phyloP scores from a whole-genome alignment of 2,113 vertebrate genomes.

The Dicrurus megarhynchus region DNA sequence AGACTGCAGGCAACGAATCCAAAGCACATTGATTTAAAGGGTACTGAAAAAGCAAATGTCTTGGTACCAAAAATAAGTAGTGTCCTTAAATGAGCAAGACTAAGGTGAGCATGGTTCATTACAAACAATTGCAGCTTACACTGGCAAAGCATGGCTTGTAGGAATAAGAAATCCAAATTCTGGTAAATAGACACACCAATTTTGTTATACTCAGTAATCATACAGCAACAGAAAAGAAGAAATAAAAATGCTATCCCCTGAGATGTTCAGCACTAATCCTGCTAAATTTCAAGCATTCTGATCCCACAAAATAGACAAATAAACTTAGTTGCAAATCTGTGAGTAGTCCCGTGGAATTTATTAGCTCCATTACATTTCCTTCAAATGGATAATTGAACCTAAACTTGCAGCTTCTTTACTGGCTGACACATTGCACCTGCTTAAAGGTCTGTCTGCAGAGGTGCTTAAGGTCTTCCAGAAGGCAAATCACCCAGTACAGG shows the following conservation, averaged over 20 bases:
- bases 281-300: background rate
- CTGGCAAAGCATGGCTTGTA: background rate
- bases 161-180: background rate
- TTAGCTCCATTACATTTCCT: background rate
- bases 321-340: background rate
- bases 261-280: background rate
- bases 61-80: background rate
- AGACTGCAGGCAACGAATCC: background rate
- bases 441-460: rapidly evolving
- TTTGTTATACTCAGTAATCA: background rate
- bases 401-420: background rate
- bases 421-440: background rate
- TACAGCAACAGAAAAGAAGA: background rate
- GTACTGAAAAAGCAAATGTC: background rate
- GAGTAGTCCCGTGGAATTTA: background rate
- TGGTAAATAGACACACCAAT: background rate
- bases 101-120: background rate
- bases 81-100: background rate
- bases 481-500: background rate
- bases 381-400: background rate
- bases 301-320: background rate
- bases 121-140: background rate
- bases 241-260: background rate
- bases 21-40: background rate
- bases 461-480: background rate